phyloP scores from a whole-genome alignment of 30 jellyfish, hydroid and myxozoan species.

The Morbakka virulenta region DNA sequence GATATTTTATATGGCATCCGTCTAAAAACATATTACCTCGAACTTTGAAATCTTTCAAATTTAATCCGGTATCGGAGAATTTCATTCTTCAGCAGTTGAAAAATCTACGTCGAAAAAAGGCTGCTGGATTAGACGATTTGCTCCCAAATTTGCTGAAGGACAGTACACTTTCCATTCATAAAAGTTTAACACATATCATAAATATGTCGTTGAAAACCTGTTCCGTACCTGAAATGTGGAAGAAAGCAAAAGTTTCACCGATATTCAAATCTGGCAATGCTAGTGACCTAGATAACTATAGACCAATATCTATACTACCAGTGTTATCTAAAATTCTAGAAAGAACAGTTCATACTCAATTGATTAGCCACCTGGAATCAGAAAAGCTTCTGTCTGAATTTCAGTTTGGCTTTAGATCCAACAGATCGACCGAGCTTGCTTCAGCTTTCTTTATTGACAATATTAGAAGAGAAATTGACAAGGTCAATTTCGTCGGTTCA shows the following conservation, averaged over 20 bases:
- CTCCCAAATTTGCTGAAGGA: too few relatives aligned
- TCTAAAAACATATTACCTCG: background rate
- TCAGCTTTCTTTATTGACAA: background rate
- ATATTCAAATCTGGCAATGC: too few relatives aligned
- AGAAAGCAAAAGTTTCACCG: too few relatives aligned
- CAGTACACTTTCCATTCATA: background rate
- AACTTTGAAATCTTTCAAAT: background rate
- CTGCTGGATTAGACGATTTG: background rate
- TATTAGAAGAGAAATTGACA: background rate
- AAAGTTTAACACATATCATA: background rate
- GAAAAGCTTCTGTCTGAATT: background rate
- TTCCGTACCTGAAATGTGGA: too few relatives aligned
- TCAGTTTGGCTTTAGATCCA: background rate
- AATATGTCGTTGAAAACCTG: too few relatives aligned
- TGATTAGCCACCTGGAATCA: background rate
- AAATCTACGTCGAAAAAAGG: background rate
- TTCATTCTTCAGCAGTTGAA: background rate
- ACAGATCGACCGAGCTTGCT: constrained; percentile 2
- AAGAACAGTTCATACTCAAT: too few relatives aligned
- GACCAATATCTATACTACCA: too few relatives aligned
- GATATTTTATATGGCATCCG: constrained; percentile 2
- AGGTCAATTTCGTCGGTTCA: background rate
- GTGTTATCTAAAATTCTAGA: too few relatives aligned
- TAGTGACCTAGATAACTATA: too few relatives aligned
- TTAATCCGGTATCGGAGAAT: constrained; percentile 1